Percentiles rank a stretch among this genome's conserved stretches.
Evolutionary conservation across 2,113 vertebrate genomes (phyloP).

Genomic region (Meleagris gallopavo): DNA sequence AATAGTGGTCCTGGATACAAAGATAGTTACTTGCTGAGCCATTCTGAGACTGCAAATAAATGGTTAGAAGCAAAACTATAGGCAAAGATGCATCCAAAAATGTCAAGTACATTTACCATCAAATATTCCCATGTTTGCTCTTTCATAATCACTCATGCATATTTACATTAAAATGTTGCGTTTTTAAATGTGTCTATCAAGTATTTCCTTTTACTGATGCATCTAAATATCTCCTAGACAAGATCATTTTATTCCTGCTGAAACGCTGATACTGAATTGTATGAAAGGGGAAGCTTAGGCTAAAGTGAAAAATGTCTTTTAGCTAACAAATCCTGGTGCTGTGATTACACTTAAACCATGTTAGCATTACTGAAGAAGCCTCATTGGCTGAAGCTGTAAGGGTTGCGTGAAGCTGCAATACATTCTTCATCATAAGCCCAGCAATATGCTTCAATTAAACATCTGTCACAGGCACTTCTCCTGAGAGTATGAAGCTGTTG

Average conservation of each 20-base stretch:
- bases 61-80: neutral
- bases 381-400: constrained; percentile 36
- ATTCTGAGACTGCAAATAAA: neutral
- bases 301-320: constrained; percentile 59
- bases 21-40: fast-evolving
- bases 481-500: constrained; percentile 28
- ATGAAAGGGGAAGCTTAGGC: constrained; percentile 1
- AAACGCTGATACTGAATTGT: constrained; percentile 52
- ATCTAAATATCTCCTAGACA: neutral
- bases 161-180: neutral
- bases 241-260: constrained; percentile 40
- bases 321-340: constrained; percentile 61
- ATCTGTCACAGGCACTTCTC: constrained; percentile 12
- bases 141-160: neutral
- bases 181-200: neutral
- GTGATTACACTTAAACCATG: constrained; percentile 57
- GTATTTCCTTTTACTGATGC: neutral
- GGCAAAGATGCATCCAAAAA: fast-evolving
- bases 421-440: constrained; percentile 20
- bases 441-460: constrained; percentile 29
- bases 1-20: neutral
- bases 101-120: neutral
- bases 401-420: constrained; percentile 47
- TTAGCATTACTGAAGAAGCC: constrained; percentile 58
- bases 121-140: neutral